phyloP scores from a whole-genome alignment of 2,113 vertebrate species.

The Pachycephala philippinensis region DNA sequence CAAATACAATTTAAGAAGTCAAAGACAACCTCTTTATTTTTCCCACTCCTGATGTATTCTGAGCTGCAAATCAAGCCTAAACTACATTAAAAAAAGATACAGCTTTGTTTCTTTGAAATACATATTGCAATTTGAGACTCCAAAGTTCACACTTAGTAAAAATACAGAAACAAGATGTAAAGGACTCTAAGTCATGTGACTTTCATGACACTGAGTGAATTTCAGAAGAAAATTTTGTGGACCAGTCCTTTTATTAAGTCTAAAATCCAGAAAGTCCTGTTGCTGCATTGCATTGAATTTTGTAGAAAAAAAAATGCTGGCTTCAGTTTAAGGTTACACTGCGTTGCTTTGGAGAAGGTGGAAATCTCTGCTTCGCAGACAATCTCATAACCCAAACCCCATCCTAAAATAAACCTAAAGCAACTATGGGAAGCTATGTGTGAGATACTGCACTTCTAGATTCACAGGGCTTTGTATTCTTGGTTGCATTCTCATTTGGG shows the following conservation, averaged over 20 bases:
- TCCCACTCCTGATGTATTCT: background rate
- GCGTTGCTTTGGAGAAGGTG: background rate
- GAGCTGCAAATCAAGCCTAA: background rate
- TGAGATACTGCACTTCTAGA: background rate
- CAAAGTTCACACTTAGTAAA: background rate
- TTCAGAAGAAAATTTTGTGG: background rate
- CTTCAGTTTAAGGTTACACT: background rate
- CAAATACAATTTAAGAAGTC: background rate
- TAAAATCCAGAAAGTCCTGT: background rate
- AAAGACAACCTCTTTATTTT: background rate
- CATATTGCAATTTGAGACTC: background rate
- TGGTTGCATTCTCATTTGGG: background rate
- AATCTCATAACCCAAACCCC: fast-evolving
- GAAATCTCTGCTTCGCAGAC: background rate
- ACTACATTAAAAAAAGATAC: background rate
- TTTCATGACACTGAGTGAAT: background rate
- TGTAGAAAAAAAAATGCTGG: fast-evolving
- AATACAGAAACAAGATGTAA: background rate
- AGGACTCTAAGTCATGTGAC: background rate
- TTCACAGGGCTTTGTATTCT: background rate
- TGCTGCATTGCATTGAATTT: background rate
- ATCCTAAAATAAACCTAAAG: background rate
- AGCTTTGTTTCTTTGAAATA: background rate
- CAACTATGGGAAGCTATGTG: background rate
- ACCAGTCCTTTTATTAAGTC: background rate